Evolutionary conservation across 1,140 invertebrate species (phyloP), one percentile per base, ranked within the genome.

Genomic region (Drosophila nasuta): DNA sequence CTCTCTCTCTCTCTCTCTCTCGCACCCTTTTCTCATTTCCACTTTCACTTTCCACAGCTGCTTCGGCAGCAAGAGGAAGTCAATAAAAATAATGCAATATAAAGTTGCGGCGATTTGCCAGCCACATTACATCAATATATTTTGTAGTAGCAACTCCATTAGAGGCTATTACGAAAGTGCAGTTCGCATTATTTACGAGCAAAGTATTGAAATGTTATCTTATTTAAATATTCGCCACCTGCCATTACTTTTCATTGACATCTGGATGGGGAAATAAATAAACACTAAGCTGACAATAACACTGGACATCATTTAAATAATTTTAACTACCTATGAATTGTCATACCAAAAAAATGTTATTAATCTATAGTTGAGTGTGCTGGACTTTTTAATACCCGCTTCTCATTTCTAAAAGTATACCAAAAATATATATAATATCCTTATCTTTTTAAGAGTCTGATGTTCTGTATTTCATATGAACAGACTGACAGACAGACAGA

Each of bases 71-170:
- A 25, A 4, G 20, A 25, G 20, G 20, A 57, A 81, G 73, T 62
- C 79, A 60, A 81, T 81, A 67, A 78, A 25, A 75, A 70, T 54
- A 58, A 82, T 68, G 58, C 60, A 52, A 63, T 54, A 70, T 76
- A 57, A 77, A 77, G 73, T 77, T 66, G 38, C 33, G 57, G 58
- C 66, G 56, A 68, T 60, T 69, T 43, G 7, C 28, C 25, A 20
- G 63, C 38, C 70, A 43, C 56, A 66, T 48, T 38, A 62, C 30
- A 8, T 60, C 71, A 62, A 60, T 60, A 38, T 25, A 25, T 25
- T 25, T 25, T 25, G 20, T 25, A 25, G n/a, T 63, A 52, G 41
- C 30, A 25, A 38, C 65, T 60, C 56, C 71, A 74, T 68, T 74
- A 60, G 56, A 43, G 70, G 46, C 35, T 64, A 43, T 57, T 73